phyloP scores from a whole-genome alignment of 2,888 invertebrate genomes.

The Ptilodon capucinus region DNA sequence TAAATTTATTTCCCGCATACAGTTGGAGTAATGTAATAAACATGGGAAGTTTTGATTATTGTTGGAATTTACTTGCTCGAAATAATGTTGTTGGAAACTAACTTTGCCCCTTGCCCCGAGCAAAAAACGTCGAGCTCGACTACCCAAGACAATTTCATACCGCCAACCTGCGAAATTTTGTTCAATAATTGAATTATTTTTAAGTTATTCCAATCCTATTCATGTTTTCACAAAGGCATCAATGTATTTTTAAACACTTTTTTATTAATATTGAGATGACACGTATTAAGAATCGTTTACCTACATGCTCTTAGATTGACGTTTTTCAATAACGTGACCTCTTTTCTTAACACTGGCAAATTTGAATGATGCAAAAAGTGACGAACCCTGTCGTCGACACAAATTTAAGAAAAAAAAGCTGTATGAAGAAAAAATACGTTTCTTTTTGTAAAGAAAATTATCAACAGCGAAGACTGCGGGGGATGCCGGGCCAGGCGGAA shows the following conservation, averaged over 20 bases:
- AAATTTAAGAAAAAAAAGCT: background rate
- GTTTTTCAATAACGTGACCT: background rate
- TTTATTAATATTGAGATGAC: too few relatives aligned
- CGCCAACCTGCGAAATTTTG: background rate
- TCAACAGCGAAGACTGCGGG: slow-evolving; percentile 51
- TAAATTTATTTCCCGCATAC: background rate
- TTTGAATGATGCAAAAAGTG: slow-evolving; percentile 19
- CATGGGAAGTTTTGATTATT: background rate
- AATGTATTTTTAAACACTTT: too few relatives aligned
- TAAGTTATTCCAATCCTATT: background rate
- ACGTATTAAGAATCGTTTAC: too few relatives aligned
- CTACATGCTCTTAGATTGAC: background rate
- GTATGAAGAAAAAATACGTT: background rate
- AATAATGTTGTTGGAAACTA: background rate
- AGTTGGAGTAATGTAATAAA: background rate
- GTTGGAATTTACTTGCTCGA: background rate
- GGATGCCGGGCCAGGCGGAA: slow-evolving; percentile 64
- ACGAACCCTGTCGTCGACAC: slow-evolving; percentile 38
- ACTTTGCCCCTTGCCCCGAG: background rate
- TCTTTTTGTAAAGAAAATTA: slow-evolving; percentile 60
- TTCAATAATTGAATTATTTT: background rate
- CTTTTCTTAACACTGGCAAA: background rate
- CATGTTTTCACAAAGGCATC: background rate
- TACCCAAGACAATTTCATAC: background rate
- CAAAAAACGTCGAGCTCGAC: background rate